Evolutionary conservation across 2,797 vertebrate genomes (phyloP).

Genomic region (Paramormyrops hopkinsi): DNA sequence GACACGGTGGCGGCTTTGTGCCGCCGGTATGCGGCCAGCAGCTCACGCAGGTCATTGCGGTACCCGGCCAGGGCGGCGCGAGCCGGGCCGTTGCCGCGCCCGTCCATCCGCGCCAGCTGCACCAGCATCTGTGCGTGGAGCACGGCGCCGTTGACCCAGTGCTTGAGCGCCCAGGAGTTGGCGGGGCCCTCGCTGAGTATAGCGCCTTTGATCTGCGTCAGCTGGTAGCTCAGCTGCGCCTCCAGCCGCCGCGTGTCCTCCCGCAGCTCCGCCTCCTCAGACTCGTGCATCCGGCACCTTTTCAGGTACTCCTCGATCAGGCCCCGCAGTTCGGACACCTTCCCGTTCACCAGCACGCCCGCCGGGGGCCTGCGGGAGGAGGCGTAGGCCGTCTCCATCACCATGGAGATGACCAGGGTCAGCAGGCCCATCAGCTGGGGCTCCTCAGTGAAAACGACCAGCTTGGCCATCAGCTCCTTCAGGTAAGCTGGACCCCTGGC

Average conservation of each 20-base stretch:
- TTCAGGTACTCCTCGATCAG: conserved; percentile 63
- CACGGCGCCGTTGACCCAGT: conserved; percentile 55
- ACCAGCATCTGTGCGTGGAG: conserved; percentile 59
- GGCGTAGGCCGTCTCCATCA: conserved; percentile 51
- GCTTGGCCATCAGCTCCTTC: conserved; percentile 53
- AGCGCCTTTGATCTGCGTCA: conserved; percentile 57
- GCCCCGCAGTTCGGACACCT: conserved; percentile 52
- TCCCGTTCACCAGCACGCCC: conserved; percentile 40
- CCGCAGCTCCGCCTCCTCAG: conserved; percentile 39
- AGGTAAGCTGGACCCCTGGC: conserved; percentile 50
- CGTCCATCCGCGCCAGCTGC: conserved; percentile 49
- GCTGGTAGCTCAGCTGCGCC: conserved; percentile 51
- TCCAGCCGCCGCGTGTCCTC: conserved; percentile 55
- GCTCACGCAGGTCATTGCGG: conserved; percentile 48
- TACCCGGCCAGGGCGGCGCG: conserved; percentile 51
- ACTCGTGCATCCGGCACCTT: conserved; percentile 52
- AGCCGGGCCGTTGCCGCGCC: conserved; percentile 35
- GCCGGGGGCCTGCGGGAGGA: conserved; percentile 34
- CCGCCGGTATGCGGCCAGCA: conserved; percentile 49
- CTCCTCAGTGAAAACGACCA: conserved; percentile 54
- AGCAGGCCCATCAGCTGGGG: conserved; percentile 53
- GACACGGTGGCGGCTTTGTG: conserved; percentile 46
- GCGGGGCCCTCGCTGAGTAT: conserved; percentile 47
- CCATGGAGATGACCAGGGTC: conserved; percentile 52
- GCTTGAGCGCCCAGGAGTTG: conserved; percentile 46